Evolutionary conservation across 2,888 invertebrate species (phyloP).

Genomic region (Drosophila imparisetae): DNA sequence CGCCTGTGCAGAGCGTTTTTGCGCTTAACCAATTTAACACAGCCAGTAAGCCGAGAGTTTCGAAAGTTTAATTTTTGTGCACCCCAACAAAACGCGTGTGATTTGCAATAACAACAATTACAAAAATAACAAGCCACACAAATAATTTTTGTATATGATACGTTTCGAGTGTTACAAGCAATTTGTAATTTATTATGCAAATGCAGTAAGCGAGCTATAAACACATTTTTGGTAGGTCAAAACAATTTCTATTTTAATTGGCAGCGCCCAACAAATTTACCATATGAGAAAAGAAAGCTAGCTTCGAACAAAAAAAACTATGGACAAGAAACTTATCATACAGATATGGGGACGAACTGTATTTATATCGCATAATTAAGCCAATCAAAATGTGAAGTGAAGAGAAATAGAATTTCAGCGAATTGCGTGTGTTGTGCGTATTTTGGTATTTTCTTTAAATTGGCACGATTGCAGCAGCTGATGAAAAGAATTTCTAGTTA

Average conservation of each 20-base stretch:
- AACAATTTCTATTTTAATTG: slow-evolving; percentile 75
- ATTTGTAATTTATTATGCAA: slow-evolving; percentile 72
- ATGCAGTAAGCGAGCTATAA: slow-evolving; percentile 54
- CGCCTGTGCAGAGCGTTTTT: slow-evolving; percentile 77
- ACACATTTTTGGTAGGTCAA: slow-evolving; percentile 64
- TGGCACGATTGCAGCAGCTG: slow-evolving; percentile 26
- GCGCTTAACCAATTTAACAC: slow-evolving; percentile 50
- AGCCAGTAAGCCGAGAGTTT: slow-evolving; percentile 45
- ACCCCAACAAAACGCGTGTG: slow-evolving; percentile 55
- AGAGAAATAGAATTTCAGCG: slow-evolving; percentile 41
- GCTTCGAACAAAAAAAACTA: slow-evolving; percentile 44
- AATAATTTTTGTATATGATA: slow-evolving; percentile 44
- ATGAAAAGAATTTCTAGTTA: slow-evolving; percentile 29
- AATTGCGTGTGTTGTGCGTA: slow-evolving; percentile 37
- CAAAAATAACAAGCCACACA: slow-evolving; percentile 24
- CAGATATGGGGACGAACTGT: slow-evolving; percentile 41
- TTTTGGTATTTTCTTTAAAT: slow-evolving; percentile 29
- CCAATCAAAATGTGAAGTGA: slow-evolving; percentile 63
- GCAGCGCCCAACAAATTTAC: slow-evolving; percentile 69
- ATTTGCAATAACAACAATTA: slow-evolving; percentile 42
- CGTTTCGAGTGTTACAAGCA: slow-evolving; percentile 45
- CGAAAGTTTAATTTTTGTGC: slow-evolving; percentile 63
- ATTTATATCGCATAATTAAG: slow-evolving; percentile 68
- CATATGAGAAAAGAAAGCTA: slow-evolving; percentile 73
- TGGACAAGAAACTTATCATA: slow-evolving; percentile 21